phyloP scores from a whole-genome alignment of 2,113 vertebrate genomes.

The Mystacornis crossleyi region DNA sequence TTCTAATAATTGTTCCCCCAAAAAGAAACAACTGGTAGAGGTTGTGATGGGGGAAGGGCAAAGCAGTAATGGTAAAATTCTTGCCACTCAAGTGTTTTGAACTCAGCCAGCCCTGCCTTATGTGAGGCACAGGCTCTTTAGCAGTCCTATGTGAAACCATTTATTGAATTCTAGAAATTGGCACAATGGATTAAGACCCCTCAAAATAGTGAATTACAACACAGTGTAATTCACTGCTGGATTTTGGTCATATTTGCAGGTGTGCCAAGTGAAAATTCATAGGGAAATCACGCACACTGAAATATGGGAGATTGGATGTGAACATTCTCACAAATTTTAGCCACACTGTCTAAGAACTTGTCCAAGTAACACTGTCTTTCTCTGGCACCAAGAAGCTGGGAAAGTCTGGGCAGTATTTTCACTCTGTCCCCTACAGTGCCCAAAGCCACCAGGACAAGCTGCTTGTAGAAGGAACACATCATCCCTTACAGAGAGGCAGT shows the following conservation, averaged over 20 bases:
- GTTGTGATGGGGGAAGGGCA: background rate
- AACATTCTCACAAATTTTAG: background rate
- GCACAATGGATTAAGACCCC: background rate
- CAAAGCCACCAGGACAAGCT: background rate
- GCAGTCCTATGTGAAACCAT: too few relatives aligned
- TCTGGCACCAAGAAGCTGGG: background rate
- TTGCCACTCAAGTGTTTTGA: background rate
- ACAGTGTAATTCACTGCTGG: background rate
- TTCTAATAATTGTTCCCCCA: background rate
- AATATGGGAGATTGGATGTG: background rate
- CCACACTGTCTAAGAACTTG: background rate
- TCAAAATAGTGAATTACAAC: background rate
- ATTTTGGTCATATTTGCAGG: background rate
- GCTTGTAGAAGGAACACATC: background rate
- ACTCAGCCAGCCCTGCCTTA: background rate
- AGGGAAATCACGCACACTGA: background rate
- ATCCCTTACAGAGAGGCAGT: background rate
- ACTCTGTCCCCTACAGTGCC: background rate
- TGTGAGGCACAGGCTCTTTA: background rate
- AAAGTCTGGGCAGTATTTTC: background rate
- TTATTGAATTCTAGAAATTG: background rate
- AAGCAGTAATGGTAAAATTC: background rate
- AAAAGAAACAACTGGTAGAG: background rate
- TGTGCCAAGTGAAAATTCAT: background rate
- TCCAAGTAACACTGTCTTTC: background rate